Evolutionary conservation across 2,888 invertebrate genomes (phyloP), one percentile per base, ranked within the genome.

Genomic region (Nephrocerus scutellatus): DNA sequence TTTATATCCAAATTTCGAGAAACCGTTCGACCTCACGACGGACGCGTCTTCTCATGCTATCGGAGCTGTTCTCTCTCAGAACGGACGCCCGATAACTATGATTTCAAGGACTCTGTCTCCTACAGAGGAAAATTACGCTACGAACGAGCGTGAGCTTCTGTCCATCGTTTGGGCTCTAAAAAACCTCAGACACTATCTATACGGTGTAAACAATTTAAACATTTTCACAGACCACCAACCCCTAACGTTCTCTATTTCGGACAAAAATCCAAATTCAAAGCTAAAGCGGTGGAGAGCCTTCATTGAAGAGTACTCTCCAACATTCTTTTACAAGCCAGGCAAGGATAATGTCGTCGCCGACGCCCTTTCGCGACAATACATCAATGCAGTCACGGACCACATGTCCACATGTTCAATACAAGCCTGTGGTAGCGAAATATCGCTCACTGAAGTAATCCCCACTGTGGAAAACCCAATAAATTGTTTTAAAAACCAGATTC

Each of bases 121-220:
- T 7, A 41, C 36, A 8, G 42, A 46, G 30, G 32, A 44, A 30
- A 36, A 26, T 21, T 43, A 59, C 26, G 48, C 51, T 3, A 52
- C 55, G 2, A 56, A 61, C 15, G 60, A 65, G 39, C 60, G 61
- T 24, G 62, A 65, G 48, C 33, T 63, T 5, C 32, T 62, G 19
- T 53, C 54, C 2, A 58, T 64, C 7, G 53, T 63, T 2, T 62
- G 57, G 59, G 59, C 58, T 2, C 43, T 53, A 2, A 59, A 62
- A 44, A 55, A 57, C 25, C 60, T 65, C 19, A 36, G 61, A 13
- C 60, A 60, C 6, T 63, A 62, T 29, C 18, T 66, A 5, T 63
- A 60, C 20, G 62, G 63, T 3, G 49, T 50, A 19, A 52, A 30
- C n/a, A 18, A 46, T 23, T 39, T 46, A 7, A 43, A 43, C 21